Evolutionary conservation across 2,888 invertebrate species (phyloP).

Genomic region (Tenthredo amoena): DNA sequence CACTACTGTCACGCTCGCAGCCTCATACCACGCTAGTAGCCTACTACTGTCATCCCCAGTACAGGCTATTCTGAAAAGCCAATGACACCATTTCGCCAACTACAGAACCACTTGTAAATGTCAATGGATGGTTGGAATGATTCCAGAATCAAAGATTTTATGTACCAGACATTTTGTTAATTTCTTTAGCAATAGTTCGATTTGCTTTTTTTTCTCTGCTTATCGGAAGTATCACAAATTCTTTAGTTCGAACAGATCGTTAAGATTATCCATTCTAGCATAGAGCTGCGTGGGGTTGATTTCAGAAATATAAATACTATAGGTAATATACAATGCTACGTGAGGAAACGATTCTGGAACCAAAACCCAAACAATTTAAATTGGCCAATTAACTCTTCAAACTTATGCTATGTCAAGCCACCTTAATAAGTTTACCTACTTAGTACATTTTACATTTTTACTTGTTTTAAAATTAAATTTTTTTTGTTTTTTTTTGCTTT

Average conservation of each 20-base stretch:
- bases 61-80: slow-evolving; percentile 16
- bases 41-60: slow-evolving; percentile 14
- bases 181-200: background rate
- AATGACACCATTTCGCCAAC: slow-evolving; percentile 28
- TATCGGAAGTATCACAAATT: background rate
- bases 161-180: background rate
- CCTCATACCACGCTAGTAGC: slow-evolving; percentile 9
- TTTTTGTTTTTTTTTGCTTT: slow-evolving; percentile 28
- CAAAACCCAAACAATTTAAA: slow-evolving; percentile 28
- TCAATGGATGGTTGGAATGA: slow-evolving; percentile 37
- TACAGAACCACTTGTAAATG: slow-evolving; percentile 46
- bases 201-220: slow-evolving; percentile 2
- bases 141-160: slow-evolving; percentile 42
- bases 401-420: slow-evolving; percentile 53
- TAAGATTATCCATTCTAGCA: background rate
- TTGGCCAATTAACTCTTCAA: slow-evolving; percentile 21
- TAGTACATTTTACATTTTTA: slow-evolving; percentile 46
- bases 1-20: slow-evolving; percentile 42
- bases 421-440: slow-evolving; percentile 53
- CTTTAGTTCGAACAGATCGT: background rate
- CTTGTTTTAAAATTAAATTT: slow-evolving; percentile 46
- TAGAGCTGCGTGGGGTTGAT: background rate
- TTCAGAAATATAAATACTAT: background rate
- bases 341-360: slow-evolving; percentile 36
- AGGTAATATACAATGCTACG: background rate